Evolutionary conservation across 2,113 vertebrate genomes (phyloP), one percentile per base, ranked within the genome.

Genomic region (Prionailurus viverrinus): DNA sequence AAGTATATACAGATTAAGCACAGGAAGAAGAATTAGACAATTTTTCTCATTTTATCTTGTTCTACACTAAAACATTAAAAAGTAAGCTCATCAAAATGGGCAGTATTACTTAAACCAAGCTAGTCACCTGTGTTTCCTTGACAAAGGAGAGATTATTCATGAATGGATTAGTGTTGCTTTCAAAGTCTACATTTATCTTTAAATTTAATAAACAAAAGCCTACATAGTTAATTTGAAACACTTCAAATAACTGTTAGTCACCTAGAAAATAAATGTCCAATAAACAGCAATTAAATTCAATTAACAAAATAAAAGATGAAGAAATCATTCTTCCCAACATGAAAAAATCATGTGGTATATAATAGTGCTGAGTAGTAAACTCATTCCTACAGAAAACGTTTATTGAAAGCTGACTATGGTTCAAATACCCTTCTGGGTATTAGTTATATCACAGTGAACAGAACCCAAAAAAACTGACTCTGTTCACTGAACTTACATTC

Each of bases 231-330:
- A 78, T 73, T 74, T 94, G 18, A 91, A 97, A 89, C 74, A 76
- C 21, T 91, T 97, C 33, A 85, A 91, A 69, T 41, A 79, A 68
- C 15, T 18, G 48, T 86, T 81, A 71, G 39, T 51, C n/a, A 86
- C 48, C 63, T 48, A 94, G 53, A 88, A 93, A 95, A 96, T 86
- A 91, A 91, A 94, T 66, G 90, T 92, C 33, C 25, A 63, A 53
- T 55, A 19, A 89, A 63, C 6, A 78, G 23, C 9, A 74, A 81
- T 81, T 91, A 94, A 93, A 89, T 91, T 45, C n/a, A 89, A 89
- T 66, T 78, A 48, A 76, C 7, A 81, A 92, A 94, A 96, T 90
- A 88, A 87, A 53, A 69, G 21, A 96, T 55, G 53, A 94, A 88
- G 10, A 93, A 89, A 27, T 91, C 48, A 61, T 89, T 89, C 61